Evolutionary conservation across 2,797 vertebrate species (phyloP).

Genomic region (Atherinosoma microstoma): DNA sequence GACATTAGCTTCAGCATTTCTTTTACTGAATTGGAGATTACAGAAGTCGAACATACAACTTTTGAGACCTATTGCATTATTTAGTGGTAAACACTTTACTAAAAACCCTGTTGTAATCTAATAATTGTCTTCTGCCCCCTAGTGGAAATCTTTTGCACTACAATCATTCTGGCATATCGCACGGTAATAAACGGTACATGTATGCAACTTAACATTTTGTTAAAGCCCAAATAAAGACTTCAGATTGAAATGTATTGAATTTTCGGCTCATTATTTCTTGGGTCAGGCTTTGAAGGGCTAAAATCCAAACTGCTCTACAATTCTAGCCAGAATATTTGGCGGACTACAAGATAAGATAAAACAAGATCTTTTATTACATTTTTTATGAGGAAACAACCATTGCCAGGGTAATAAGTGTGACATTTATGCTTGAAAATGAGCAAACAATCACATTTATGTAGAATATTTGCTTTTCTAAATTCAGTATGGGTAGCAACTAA

Average conservation of each 20-base stretch:
- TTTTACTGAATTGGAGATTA: conserved; percentile 8
- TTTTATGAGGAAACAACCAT: not conserved
- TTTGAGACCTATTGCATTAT: not conserved
- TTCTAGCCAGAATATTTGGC: not conserved
- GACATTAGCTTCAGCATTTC: conserved; percentile 35
- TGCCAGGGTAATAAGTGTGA: not conserved
- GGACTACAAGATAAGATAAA: not conserved
- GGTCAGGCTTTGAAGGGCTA: not conserved
- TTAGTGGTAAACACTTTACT: not conserved
- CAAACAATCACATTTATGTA: not conserved
- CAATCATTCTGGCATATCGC: not conserved
- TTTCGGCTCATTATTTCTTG: not conserved
- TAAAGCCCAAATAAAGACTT: not conserved
- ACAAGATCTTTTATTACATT: not conserved
- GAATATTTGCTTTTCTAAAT: not conserved
- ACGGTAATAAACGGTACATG: not conserved
- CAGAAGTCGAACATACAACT: conserved; percentile 6
- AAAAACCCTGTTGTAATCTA: not conserved
- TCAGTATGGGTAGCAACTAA: not conserved
- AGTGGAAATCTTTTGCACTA: not conserved
- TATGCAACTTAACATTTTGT: not conserved
- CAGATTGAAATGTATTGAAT: not conserved
- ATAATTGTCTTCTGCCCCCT: not conserved
- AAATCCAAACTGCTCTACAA: not conserved
- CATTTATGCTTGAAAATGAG: not conserved